Conservation (phyloP, 2,888 invertebrate genomes). For the Luffia ferchaultella region DNA sequence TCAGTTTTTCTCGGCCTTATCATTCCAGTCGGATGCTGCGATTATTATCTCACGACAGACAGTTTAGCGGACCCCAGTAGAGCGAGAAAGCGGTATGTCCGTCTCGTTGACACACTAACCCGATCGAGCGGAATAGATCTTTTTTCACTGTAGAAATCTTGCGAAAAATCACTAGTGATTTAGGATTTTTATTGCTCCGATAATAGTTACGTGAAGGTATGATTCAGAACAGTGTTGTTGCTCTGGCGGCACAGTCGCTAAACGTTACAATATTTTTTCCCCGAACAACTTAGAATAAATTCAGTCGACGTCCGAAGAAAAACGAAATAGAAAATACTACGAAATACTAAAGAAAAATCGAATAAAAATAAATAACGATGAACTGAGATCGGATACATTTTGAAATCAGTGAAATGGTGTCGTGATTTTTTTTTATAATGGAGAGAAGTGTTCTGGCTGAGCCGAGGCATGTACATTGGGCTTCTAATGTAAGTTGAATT, state of each 20-base stretch:
- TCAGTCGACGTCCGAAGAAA: too few species aligned
- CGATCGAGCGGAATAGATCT: slow-evolving; percentile 44
- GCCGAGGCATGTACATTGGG: slow-evolving; percentile 52
- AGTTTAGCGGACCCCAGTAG: slow-evolving; percentile 25
- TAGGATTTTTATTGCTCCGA: too few species aligned
- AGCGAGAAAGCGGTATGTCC: slow-evolving; percentile 28
- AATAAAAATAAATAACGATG: too few species aligned
- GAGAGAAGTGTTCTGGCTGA: slow-evolving; percentile 55
- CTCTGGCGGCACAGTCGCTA: too few species aligned
- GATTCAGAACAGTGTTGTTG: too few species aligned
- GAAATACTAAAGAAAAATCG: too few species aligned
- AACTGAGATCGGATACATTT: not conserved
- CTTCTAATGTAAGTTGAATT: slow-evolving; percentile 47
- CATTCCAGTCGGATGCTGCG: slow-evolving; percentile 25
- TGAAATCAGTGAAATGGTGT: slow-evolving; percentile 39
- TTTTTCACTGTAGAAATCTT: slow-evolving; percentile 22
- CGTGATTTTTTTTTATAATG: slow-evolving; percentile 38
- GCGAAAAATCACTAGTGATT: not conserved
- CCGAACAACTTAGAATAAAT: too few species aligned
- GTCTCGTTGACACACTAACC: slow-evolving; percentile 49
- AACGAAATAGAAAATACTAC: too few species aligned
- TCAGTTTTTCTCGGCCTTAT: not conserved
- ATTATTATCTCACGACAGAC: not conserved
- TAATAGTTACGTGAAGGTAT: too few species aligned
- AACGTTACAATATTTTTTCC: too few species aligned